Percentiles rank a stretch among this genome's conserved stretches.
Evolutionary conservation across 2,888 invertebrate species (phyloP).

Genomic region (Brachyopa scutellaris): DNA sequence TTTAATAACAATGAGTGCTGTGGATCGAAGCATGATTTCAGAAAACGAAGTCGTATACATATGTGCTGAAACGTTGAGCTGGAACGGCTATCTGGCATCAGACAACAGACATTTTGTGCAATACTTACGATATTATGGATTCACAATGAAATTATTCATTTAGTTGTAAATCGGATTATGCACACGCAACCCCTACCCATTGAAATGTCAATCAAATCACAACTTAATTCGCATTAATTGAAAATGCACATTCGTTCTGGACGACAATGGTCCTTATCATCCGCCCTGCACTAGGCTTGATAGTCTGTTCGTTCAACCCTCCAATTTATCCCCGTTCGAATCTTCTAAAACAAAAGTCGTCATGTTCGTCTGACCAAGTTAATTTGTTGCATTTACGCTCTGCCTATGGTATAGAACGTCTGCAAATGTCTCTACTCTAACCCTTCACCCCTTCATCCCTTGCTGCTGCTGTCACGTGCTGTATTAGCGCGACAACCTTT

Average conservation of each 20-base stretch:
- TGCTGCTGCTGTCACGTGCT: constrained; percentile 53
- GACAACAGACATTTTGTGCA: too few species aligned
- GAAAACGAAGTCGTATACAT: too few species aligned
- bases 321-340: not conserved
- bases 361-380: constrained; percentile 58
- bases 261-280: constrained; percentile 30
- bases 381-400: constrained; percentile 56
- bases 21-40: too few species aligned
- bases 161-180: constrained; percentile 45
- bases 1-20: too few species aligned
- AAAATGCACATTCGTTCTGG: constrained; percentile 38
- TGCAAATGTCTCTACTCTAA: constrained; percentile 17
- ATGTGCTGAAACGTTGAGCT: too few species aligned
- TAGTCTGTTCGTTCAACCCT: constrained; percentile 13
- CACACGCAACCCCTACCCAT: constrained; percentile 30
- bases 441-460: constrained; percentile 54
- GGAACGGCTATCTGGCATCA: too few species aligned
- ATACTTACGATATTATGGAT: too few species aligned
- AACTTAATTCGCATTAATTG: constrained; percentile 60
- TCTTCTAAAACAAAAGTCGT: constrained; percentile 53
- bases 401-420: constrained; percentile 7
- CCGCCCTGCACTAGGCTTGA: constrained; percentile 4
- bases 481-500: constrained; percentile 55
- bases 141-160: constrained; percentile 47
- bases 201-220: constrained; percentile 48